Evolutionary conservation across 1,140 invertebrate genomes (phyloP), one percentile per base, ranked within the genome.

Genomic region (Aleiodes sp.): DNA sequence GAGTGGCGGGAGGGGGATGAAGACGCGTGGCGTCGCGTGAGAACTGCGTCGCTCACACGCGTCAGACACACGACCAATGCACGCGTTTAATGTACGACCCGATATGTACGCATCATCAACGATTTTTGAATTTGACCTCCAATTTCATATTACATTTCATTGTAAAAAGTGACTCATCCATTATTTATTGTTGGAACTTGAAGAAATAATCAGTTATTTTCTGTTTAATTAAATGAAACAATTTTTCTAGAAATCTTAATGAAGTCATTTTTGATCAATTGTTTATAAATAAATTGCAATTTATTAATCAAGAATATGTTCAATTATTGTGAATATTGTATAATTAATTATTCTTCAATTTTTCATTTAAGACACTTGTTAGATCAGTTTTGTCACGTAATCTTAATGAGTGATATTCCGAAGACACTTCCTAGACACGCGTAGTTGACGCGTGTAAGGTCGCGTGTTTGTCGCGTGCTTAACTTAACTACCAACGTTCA

Each of bases 41-140:
- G 83, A 84, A 83, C 81, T 73, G 60, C 70, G 73, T 77, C 78
- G 81, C 75, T 84, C 83, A 81, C 83, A 84, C 82, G 83, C 81
- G 81, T 78, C 76, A 73, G 73, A 76, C 66, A 66, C 72, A 76
- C 71, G 72, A 57, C 70, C 21, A 26, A 4, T 24, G 64, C 68
- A 70, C 68, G 61, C 61, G 71, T 16, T 29, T 6, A 6, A 3
- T 14, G 39, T n/a, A n/a, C n/a, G 39, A 41, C 14, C 6, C 39
- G 39, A 41, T 8, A 41, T 41, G 14, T 41, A 41, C 39, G 39
- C 46, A 26, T 52, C 46, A 24, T 52, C 46, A 52, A 52, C 46
- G 4, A 52, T 52, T 52, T 52, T 52, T 52, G 19, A 52, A 52
- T 52, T 52, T 52, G 16, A 52, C 19, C 46, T 24, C 46, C 19